Evolutionary conservation across 2,888 invertebrate genomes (phyloP).

Genomic region (Caenorhabditis plicata): DNA sequence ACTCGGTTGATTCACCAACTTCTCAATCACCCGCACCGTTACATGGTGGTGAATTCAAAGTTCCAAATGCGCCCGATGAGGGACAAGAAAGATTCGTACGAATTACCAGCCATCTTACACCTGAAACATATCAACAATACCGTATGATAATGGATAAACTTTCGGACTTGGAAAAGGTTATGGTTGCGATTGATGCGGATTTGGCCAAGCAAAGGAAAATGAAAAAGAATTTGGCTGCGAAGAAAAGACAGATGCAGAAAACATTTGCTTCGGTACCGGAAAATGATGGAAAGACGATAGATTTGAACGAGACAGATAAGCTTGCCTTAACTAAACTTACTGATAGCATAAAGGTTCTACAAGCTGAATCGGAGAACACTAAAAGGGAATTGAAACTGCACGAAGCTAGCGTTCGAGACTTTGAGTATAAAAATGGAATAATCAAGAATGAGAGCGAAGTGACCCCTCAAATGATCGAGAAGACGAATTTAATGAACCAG

Average conservation of each 20-base stretch:
- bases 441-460: slow-evolving; percentile 16
- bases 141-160: slow-evolving; percentile 9
- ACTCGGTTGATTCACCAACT: slow-evolving; percentile 33
- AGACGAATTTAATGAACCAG: slow-evolving; percentile 4
- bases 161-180: slow-evolving; percentile 13
- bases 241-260: slow-evolving; percentile 48
- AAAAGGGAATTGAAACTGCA: slow-evolving; percentile 39
- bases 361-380: slow-evolving; percentile 36
- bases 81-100: neutral
- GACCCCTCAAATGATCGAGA: slow-evolving; percentile 10
- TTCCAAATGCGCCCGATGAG: slow-evolving; percentile 1
- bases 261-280: slow-evolving; percentile 20
- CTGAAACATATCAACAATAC: slow-evolving; percentile 7
- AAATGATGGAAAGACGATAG: slow-evolving; percentile 22
- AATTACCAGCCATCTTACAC: slow-evolving; percentile 11
- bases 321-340: slow-evolving; percentile 20
- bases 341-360: slow-evolving; percentile 20
- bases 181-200: slow-evolving; percentile 4
- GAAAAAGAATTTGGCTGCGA: slow-evolving; percentile 62
- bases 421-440: slow-evolving; percentile 23
- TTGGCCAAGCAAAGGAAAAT: slow-evolving; percentile 43
- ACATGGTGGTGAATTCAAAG: slow-evolving; percentile 17
- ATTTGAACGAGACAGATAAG: slow-evolving; percentile 36
- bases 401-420: slow-evolving; percentile 15
- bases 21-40: slow-evolving; percentile 27